phyloP scores from a whole-genome alignment of 2,888 invertebrate species.

The Xanthostigma xanthostigma region DNA sequence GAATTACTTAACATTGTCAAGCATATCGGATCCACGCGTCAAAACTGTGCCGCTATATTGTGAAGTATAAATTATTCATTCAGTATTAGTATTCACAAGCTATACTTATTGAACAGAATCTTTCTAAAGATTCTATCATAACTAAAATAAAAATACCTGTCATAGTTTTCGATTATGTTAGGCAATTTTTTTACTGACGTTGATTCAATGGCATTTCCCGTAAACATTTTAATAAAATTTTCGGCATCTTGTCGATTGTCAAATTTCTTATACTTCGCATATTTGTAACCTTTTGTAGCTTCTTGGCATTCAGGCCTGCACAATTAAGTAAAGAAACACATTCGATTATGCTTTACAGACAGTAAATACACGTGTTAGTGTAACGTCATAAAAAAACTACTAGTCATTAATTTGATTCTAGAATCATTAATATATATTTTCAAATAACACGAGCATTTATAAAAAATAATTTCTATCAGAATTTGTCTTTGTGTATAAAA shows the following conservation, averaged over 20 bases:
- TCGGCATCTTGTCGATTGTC: neutral
- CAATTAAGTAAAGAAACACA: neutral
- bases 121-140: too few species aligned
- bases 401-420: too few species aligned
- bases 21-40: neutral
- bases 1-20: neutral
- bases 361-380: too few species aligned
- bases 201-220: neutral
- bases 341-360: too few species aligned
- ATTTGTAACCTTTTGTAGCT: neutral
- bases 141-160: too few species aligned
- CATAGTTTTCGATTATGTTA: too few species aligned
- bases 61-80: neutral
- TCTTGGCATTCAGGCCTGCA: slow-evolving; percentile 1
- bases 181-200: neutral
- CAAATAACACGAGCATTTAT: neutral
- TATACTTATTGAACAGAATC: too few species aligned
- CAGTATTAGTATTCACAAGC: neutral
- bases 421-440: too few species aligned
- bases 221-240: slow-evolving; percentile 3
- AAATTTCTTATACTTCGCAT: slow-evolving; percentile 5
- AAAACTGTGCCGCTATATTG: neutral
- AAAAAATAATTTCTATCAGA: neutral
- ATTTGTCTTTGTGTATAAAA: neutral
- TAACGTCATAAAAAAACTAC: too few species aligned